Evolutionary conservation across 1,140 invertebrate genomes (phyloP).

Genomic region (Cataglyphis hispanica): DNA sequence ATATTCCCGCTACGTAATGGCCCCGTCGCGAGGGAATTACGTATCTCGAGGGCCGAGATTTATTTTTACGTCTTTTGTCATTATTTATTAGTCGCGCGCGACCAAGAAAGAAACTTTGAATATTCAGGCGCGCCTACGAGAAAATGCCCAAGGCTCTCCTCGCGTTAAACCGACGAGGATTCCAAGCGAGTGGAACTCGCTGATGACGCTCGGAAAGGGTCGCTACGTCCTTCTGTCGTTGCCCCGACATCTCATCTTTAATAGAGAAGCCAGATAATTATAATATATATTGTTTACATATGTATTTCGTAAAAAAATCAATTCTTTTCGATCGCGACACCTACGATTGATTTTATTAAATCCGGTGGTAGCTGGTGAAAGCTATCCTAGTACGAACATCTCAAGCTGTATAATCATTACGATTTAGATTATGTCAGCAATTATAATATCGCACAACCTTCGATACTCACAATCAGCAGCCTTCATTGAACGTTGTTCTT

Average conservation of each 20-base stretch:
- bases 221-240: not conserved
- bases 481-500: conserved; percentile 33
- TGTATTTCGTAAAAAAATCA: not conserved
- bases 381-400: not conserved
- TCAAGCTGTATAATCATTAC: not conserved
- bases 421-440: conserved; percentile 48
- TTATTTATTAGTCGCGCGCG: conserved; percentile 78
- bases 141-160: conserved; percentile 64
- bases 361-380: conserved; percentile 11
- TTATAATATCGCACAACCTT: conserved; percentile 37
- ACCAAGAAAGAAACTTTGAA: conserved; percentile 78
- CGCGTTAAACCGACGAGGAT: conserved; percentile 56
- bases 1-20: conserved; percentile 47
- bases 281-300: not conserved
- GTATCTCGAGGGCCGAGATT: conserved; percentile 65
- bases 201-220: conserved; percentile 20
- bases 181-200: conserved; percentile 11
- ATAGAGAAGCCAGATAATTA: not conserved
- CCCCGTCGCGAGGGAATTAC: conserved; percentile 52
- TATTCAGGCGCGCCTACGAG: conserved; percentile 82
- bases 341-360: conserved; percentile 11
- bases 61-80: conserved; percentile 81
- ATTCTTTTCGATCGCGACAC: not conserved
- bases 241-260: conserved; percentile 13
- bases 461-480: conserved; percentile 13